A percentile compares a stretch with the other conserved stretches of the same genome.
These are phyloP conservation scores for Aegithalos caudatus DNA, from an alignment of 2,113 vertebrate genomes.

Conservation along the genomic window DNA sequence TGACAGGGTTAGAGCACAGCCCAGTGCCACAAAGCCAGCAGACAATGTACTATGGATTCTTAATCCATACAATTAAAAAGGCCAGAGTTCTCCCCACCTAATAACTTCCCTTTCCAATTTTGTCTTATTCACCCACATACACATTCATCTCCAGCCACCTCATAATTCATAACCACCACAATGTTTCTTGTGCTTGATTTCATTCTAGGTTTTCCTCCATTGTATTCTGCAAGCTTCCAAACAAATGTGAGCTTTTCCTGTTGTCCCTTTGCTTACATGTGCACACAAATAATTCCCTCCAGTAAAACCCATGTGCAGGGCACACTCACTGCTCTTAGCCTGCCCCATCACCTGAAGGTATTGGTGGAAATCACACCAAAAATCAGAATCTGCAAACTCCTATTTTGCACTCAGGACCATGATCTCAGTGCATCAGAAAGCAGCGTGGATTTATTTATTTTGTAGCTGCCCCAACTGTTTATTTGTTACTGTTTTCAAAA, in stretches of 20 bases:
- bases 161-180: not conserved
- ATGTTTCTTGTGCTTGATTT: not conserved
- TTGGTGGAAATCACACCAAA: not conserved
- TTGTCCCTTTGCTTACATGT: not conserved
- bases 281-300: not conserved
- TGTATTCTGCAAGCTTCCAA: not conserved
- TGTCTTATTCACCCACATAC: not conserved
- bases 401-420: accelerated
- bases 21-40: not conserved
- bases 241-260: not conserved
- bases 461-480: not conserved
- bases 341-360: not conserved
- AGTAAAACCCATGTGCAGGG: not conserved
- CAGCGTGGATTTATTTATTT: not conserved
- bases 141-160: not conserved
- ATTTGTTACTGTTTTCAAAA: not conserved
- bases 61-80: not conserved
- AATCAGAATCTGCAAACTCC: not conserved
- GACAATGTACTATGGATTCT: not conserved
- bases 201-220: not conserved
- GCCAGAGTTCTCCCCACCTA: not conserved
- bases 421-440: not conserved
- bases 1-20: not conserved
- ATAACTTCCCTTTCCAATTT: not conserved
- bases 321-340: not conserved